phyloP scores from a whole-genome alignment of 2,888 invertebrate genomes.

The Tethea ocularis region DNA sequence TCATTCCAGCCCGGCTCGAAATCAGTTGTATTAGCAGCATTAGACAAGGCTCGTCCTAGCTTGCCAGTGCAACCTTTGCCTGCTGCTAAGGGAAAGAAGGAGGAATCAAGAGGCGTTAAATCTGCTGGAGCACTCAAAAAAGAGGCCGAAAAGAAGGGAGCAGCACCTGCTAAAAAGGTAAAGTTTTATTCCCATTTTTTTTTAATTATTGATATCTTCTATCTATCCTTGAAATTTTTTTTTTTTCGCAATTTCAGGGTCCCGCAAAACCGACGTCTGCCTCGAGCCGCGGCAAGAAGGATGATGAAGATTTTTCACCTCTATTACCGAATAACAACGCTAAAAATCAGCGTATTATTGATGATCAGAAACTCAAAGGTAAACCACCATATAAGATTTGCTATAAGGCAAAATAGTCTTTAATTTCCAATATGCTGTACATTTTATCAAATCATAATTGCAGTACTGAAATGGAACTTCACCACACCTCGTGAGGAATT shows the following conservation, averaged over 20 bases:
- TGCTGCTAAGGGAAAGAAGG: slow-evolving; percentile 82
- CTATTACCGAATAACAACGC: slow-evolving; percentile 91
- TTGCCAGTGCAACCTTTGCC: slow-evolving; percentile 92
- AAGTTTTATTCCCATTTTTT: slow-evolving; percentile 9
- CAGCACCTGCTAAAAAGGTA: slow-evolving; percentile 84
- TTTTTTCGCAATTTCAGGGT: slow-evolving; percentile 38
- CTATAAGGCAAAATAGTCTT: too few relatives aligned
- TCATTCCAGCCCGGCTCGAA: slow-evolving; percentile 87
- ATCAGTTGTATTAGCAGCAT: slow-evolving; percentile 88
- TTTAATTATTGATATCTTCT: too few relatives aligned
- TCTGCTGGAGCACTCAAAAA: slow-evolving; percentile 83
- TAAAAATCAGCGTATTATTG: slow-evolving; percentile 96
- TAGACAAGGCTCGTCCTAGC: slow-evolving; percentile 94
- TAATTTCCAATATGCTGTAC: too few relatives aligned
- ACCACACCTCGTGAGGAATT: slow-evolving; percentile 96
- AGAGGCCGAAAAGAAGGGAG: slow-evolving; percentile 75
- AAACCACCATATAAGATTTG: slow-evolving; percentile 13
- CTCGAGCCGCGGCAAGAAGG: slow-evolving; percentile 87
- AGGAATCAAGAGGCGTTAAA: slow-evolving; percentile 84
- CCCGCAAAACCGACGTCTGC: slow-evolving; percentile 68
- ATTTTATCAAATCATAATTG: neutral
- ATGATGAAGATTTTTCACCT: slow-evolving; percentile 92
- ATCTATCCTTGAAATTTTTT: too few relatives aligned
- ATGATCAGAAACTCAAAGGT: slow-evolving; percentile 95
- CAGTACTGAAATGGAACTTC: slow-evolving; percentile 97